A percentile compares a stretch with the other conserved stretches of the same genome.
Evolutionary conservation across 2,797 vertebrate genomes (phyloP).

Genomic region (Simalia tracyae): DNA sequence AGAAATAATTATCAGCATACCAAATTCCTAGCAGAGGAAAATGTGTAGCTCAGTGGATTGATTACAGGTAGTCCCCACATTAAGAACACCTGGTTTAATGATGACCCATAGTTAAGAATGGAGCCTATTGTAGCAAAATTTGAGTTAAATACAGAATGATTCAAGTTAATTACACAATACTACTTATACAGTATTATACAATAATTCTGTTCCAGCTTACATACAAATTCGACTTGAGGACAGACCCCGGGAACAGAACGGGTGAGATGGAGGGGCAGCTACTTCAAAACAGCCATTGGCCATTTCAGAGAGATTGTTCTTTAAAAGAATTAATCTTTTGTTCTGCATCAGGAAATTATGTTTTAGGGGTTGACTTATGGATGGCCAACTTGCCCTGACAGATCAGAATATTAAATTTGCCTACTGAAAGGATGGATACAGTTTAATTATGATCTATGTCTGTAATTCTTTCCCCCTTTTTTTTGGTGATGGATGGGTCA

Average conservation of each 20-base stretch:
- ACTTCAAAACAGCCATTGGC: not conserved
- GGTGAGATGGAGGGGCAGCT: not conserved
- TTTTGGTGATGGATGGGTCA: slow-evolving; percentile 62
- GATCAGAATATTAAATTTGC: slow-evolving; percentile 60
- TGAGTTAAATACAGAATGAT: no score
- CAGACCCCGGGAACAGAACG: no score
- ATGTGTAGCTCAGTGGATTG: not conserved
- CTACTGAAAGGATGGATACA: slow-evolving; percentile 64
- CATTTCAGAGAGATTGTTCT: not conserved
- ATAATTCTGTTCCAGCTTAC: no score
- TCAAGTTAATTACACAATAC: no score
- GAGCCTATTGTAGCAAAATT: no score
- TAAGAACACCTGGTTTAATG: no score
- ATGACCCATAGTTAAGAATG: no score
- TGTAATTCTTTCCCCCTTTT: slow-evolving; percentile 47
- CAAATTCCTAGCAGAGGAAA: not conserved
- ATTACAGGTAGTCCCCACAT: not conserved
- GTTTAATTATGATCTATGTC: slow-evolving; percentile 67
- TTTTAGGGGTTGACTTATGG: slow-evolving; percentile 50
- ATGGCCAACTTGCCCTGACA: slow-evolving; percentile 65
- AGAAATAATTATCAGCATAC: not conserved
- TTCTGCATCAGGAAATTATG: slow-evolving; percentile 66
- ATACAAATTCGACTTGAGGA: no score
- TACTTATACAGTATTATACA: no score
- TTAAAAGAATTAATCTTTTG: slow-evolving; percentile 50